Conservation (phyloP, 2,888 invertebrate species). For the Lasius platythorax region DNA sequence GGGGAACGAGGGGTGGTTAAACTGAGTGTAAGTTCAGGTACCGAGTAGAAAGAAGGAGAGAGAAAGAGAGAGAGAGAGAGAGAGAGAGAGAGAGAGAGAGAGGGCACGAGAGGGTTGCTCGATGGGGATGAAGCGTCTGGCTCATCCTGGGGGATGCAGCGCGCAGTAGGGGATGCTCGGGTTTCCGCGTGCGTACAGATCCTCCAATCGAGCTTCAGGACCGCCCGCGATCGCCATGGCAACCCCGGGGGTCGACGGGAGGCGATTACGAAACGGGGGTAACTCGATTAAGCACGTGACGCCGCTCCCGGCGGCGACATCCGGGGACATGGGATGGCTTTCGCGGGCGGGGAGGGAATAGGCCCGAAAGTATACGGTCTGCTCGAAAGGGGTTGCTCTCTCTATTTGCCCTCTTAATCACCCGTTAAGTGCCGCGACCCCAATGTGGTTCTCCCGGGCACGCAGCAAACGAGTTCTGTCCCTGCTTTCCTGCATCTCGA, state of each 20-base stretch:
- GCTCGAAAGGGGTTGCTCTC: constrained; percentile 67
- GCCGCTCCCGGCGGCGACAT: constrained; percentile 63
- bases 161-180: constrained; percentile 67
- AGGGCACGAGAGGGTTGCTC: constrained; percentile 24
- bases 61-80: constrained; percentile 10
- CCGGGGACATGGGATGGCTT: constrained; percentile 39
- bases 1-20: constrained; percentile 63
- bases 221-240: constrained; percentile 81
- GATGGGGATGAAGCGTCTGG: constrained; percentile 53
- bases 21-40: constrained; percentile 71
- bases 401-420: constrained; percentile 85
- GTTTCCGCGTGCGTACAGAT: constrained; percentile 74
- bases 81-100: constrained; percentile 16
- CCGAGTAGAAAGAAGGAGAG: constrained; percentile 34
- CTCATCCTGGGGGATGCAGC: constrained; percentile 68
- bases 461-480: constrained; percentile 31
- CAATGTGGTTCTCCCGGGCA: constrained; percentile 66
- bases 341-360: constrained; percentile 32
- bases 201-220: constrained; percentile 77
- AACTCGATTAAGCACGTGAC: constrained; percentile 83
- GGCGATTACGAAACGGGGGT: constrained; percentile 85
- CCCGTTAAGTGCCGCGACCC: constrained; percentile 82
- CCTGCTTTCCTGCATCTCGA: constrained; percentile 3
- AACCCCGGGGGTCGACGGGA: constrained; percentile 78
- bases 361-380: constrained; percentile 53